Evolutionary conservation across 2,113 vertebrate genomes (phyloP).

Genomic region (Cephalopterus ornatus): DNA sequence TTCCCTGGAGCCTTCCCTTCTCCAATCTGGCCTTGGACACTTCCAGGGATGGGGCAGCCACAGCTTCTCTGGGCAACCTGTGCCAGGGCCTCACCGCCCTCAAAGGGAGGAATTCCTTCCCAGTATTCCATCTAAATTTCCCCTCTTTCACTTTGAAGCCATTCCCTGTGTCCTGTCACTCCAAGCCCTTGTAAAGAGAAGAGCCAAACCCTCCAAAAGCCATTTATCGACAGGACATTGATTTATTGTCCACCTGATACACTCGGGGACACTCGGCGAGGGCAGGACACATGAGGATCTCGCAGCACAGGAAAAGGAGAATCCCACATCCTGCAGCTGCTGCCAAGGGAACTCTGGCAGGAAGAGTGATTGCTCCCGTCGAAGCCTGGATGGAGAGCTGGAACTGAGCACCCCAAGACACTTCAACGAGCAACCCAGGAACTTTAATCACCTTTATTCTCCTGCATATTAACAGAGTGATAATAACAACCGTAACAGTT

Average conservation of each 20-base stretch:
- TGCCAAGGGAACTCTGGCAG: not conserved
- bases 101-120: not conserved
- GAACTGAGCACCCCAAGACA: not conserved
- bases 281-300: not conserved
- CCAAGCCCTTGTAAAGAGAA: not conserved
- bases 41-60: too few species aligned
- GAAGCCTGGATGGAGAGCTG: not conserved
- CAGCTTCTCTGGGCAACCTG: too few species aligned
- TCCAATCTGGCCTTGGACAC: too few species aligned
- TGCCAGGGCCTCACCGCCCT: not conserved
- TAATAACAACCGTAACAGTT: too few species aligned
- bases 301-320: not conserved
- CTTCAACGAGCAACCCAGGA: not conserved
- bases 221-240: rapidly evolving
- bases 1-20: too few species aligned
- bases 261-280: not conserved
- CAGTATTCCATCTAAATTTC: not conserved
- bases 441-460: not conserved
- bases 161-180: not conserved
- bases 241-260: not conserved
- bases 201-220: not conserved
- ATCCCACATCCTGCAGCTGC: constrained; percentile 1
- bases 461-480: not conserved
- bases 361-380: not conserved
- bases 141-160: not conserved